Evolutionary conservation across 2,888 invertebrate genomes (phyloP).

Genomic region (Metacarcinus magister): DNA sequence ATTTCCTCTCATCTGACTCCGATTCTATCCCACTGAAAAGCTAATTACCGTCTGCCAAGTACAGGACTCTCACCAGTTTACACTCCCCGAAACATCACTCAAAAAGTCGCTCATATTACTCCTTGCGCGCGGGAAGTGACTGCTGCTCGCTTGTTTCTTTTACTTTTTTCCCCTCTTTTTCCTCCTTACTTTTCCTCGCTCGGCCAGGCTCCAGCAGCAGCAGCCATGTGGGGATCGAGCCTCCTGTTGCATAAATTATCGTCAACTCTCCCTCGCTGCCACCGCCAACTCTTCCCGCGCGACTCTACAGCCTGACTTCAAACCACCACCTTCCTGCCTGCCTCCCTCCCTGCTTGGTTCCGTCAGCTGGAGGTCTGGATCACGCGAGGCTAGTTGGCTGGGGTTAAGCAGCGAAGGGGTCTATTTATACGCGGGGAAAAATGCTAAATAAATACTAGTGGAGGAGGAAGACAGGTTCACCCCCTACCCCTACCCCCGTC

Average conservation of each 20-base stretch:
- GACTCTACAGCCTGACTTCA: neutral
- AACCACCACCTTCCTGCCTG: neutral
- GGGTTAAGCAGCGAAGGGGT: neutral
- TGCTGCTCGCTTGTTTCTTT: neutral
- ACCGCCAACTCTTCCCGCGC: neutral
- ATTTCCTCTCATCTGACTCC: slow-evolving; percentile 33
- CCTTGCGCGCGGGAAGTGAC: neutral
- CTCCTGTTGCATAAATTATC: slow-evolving; percentile 35
- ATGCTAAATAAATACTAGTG: slow-evolving; percentile 27
- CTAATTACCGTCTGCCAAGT: neutral
- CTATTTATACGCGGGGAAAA: slow-evolving; percentile 43
- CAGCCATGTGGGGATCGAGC: neutral
- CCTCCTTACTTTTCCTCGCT: neutral
- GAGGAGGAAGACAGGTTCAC: slow-evolving; percentile 49
- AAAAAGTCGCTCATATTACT: neutral
- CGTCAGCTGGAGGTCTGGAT: slow-evolving; percentile 10
- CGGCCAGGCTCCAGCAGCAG: slow-evolving; percentile 1
- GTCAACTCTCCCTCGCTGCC: neutral
- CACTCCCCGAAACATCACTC: neutral
- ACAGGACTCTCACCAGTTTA: neutral
- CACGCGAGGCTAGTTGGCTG: slow-evolving; percentile 22
- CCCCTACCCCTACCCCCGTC: neutral
- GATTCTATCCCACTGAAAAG: neutral
- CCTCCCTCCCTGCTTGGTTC: neutral
- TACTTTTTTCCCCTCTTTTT: neutral